These are phyloP conservation scores for Athetis lepigone DNA, from an alignment of 2,888 invertebrate genomes.

Conservation along the genomic window DNA sequence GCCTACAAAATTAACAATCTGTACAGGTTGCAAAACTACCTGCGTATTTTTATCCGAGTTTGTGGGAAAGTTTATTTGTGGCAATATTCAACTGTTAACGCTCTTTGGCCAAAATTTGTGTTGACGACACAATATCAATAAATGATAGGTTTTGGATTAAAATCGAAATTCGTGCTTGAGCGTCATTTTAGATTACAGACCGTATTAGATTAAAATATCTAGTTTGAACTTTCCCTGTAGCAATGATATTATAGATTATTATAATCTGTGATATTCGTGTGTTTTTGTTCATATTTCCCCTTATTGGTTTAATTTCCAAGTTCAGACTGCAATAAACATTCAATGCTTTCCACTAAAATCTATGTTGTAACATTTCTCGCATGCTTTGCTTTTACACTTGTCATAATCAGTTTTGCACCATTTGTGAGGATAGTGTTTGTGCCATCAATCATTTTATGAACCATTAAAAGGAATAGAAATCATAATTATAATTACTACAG, in stretches of 20 bases:
- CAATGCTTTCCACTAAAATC: constrained; percentile 18
- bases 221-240: neutral
- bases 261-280: constrained; percentile 1
- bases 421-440: constrained; percentile 8
- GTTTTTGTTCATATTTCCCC: neutral
- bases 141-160: neutral
- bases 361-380: constrained; percentile 25
- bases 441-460: constrained; percentile 3
- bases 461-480: constrained; percentile 15
- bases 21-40: no score
- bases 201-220: neutral
- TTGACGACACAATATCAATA: no score
- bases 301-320: neutral
- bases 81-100: no score
- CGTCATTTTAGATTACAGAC: neutral
- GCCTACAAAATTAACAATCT: no score
- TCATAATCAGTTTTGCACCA: constrained; percentile 40
- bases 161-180: neutral
- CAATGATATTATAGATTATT: neutral
- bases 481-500: neutral
- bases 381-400: constrained; percentile 42
- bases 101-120: no score
- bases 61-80: no score
- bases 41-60: no score
- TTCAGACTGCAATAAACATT: constrained; percentile 12